A percentile compares a stretch with the other conserved stretches of the same genome.
phyloP scores from a whole-genome alignment of 2,888 invertebrate species.

The Rutpela maculata region DNA sequence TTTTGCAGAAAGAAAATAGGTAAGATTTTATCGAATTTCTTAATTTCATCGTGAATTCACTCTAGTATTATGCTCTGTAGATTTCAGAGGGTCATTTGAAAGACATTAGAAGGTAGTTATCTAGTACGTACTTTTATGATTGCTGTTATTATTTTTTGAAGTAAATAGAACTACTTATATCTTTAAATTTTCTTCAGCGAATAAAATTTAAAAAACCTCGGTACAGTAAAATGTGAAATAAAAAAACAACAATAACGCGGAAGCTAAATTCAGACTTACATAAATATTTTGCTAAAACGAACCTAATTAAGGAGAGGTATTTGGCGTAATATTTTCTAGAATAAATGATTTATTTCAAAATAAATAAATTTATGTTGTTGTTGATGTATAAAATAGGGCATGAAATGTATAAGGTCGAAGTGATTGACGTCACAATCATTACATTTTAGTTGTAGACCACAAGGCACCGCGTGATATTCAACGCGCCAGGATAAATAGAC shows the following conservation, averaged over 20 bases:
- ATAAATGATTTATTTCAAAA: conserved; percentile 17
- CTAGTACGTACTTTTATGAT: no score
- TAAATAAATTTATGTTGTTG: conserved; percentile 30
- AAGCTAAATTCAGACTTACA: neutral
- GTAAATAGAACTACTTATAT: no score
- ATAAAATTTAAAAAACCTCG: no score
- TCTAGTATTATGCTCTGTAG: no score
- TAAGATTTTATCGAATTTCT: no score
- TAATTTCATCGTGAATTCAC: no score
- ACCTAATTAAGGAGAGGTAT: neutral
- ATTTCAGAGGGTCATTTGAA: no score
- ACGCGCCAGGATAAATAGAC: conserved; percentile 32
- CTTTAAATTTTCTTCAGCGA: no score
- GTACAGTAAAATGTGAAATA: neutral
- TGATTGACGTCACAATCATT: conserved; percentile 44
- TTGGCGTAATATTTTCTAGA: conserved; percentile 16
- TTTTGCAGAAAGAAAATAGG: no score
- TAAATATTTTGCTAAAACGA: neutral
- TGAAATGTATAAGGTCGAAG: conserved; percentile 43
- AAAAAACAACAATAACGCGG: neutral
- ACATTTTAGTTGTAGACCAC: conserved; percentile 41
- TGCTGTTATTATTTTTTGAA: no score
- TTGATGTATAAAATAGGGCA: conserved; percentile 32
- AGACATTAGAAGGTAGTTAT: no score
- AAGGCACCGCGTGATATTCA: conserved; percentile 44